Base-by-base conservation (phyloP, 1,140 invertebrate genomes). In the Lepidurus packardi region DNA sequence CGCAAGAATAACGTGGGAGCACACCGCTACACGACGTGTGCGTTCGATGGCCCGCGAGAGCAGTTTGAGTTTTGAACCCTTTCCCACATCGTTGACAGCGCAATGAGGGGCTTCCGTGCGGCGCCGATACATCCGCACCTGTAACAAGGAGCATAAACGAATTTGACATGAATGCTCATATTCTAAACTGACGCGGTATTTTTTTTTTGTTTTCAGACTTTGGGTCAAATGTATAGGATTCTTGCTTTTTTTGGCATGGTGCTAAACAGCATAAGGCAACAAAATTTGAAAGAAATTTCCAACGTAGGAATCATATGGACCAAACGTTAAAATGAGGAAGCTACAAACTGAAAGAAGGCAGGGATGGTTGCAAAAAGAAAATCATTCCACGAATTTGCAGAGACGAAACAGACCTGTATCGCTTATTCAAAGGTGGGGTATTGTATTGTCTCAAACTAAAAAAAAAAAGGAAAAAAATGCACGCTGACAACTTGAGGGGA, bases 61-160 rank as follows among this genome's bases (percentile, higher is more conserved):
- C 53, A n/a, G 53, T 65, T 16, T 16, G 53, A 65, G 16, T 65
- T 65, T 65, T 65, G 53, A 65, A 65, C 16, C 53, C 9, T 65
- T 65, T 65, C 16, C 53, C 53, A 65, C 53, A 65, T 21, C 53
- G 53, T 65, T 65, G 53, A 65, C 53, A 65, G 53, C 53, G 53
- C 53, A 65, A 65, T n/a, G 53, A 13, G 53, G 53, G 53, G 53
- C 16, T 65, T 65, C 53, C 53, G 53, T 65, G 53, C 53, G 53
- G 53, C 53, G 53, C 53, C 53, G 53, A 65, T 13, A 65, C 16
- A 65, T 65, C 53, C 53, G 53, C 53, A 65, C 13, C 53, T 65
- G 53, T 65, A 65, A 65, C 53, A 65, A 65, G 53, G 53, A 65
- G 53, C 53, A 65, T 65, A 65, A 65, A 65, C 53, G 53, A 65